These are phyloP conservation scores for Zaprionus bogoriensis DNA, from an alignment of 2,888 invertebrate species.

Conservation along the genomic window DNA sequence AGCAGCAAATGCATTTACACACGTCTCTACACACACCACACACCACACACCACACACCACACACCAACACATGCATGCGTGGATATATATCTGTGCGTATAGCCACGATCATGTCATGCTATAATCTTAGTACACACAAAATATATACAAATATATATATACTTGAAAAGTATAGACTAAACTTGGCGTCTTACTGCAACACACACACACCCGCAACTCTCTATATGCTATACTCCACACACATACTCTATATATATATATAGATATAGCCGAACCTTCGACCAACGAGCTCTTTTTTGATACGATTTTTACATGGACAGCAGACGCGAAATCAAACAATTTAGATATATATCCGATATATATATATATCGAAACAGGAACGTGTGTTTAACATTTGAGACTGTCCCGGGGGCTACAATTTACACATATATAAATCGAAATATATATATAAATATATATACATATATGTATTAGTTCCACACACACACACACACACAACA, in stretches of 20 bases:
- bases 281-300: constrained; percentile 59
- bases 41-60: constrained; percentile 23
- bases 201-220: constrained; percentile 9
- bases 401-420: constrained; percentile 53
- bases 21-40: constrained; percentile 11
- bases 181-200: constrained; percentile 55
- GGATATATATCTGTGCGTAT: constrained; percentile 28
- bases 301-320: constrained; percentile 47
- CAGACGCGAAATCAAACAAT: constrained; percentile 18
- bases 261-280: constrained; percentile 48
- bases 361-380: constrained; percentile 27
- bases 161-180: constrained; percentile 71
- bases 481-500: too few relatives aligned
- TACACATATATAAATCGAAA: constrained; percentile 19
- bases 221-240: constrained; percentile 17
- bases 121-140: constrained; percentile 61
- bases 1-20: constrained; percentile 28
- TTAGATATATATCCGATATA: constrained; percentile 41
- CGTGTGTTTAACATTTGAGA: constrained; percentile 57
- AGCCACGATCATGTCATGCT: constrained; percentile 62
- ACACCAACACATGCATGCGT: constrained; percentile 39
- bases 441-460: constrained; percentile 64
- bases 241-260: constrained; percentile 22
- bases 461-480: constrained; percentile 24
- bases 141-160: constrained; percentile 50